Evolutionary conservation across 37 sponge, comb jelly and placozoan genomes (phyloP), one percentile per base, ranked within the genome.

Genomic region (Halichondria panicea): DNA sequence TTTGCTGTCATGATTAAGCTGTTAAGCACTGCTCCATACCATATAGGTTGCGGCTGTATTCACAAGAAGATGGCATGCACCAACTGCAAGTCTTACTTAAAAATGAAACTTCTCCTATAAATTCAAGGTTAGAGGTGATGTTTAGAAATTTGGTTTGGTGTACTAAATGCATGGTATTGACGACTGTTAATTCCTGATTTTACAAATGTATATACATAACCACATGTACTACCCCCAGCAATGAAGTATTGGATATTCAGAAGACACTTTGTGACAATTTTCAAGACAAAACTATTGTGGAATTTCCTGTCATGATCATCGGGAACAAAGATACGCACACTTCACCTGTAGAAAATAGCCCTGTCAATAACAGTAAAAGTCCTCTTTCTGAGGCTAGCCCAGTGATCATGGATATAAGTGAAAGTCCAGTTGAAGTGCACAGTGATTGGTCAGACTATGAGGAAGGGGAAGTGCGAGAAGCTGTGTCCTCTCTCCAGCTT

Each of bases 271-370:
- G 70, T 19, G 71, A 63, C 4, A 84, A 84, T 55, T 43, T 89
- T 1, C 38, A 12, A 4, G 31, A 66, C 33, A 84, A 79, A 32
- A 68, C 65, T 2, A 39, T 89, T 7, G 58, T 84, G 8, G 90
- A 89, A 68, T 84, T 66, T 73, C 90, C 90, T 0, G 58, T 36
- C 57, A 19, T 89, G 1, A 59, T 67, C 21, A 55, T 89, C 0
- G 73, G 72, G 28, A 40, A 40, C 41, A 71, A 71, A n/a, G 63
- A 28, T 5, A 18, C n/a, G 4, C 27, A 27, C 12, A 4, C 5
- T 24, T 56, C 27, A 4, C n/a, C 57, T 28, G n/a, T 9, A 28
- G 13, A 28, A 56, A 9, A 28, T 24, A 56, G 57, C n/a, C n/a
- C 13, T 48, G 12, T 56, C 11, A 28, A 4, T 9, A 56, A 4